Evolutionary conservation across 2,888 invertebrate genomes (phyloP).

Genomic region (Aleiodes alternator): DNA sequence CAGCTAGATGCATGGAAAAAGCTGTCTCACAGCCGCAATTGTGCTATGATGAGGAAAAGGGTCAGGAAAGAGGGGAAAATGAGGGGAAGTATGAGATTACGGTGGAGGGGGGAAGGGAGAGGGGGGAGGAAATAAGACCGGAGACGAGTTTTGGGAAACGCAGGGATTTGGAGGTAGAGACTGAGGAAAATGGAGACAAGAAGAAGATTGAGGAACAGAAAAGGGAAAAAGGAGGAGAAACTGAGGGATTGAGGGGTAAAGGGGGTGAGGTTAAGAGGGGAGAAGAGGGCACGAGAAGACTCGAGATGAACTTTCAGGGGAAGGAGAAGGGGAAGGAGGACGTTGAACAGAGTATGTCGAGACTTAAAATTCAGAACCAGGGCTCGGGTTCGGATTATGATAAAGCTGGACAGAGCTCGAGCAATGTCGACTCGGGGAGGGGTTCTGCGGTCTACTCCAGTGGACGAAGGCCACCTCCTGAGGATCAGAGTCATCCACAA

Average conservation of each 20-base stretch:
- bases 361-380: slow-evolving; percentile 70
- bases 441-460: slow-evolving; percentile 90
- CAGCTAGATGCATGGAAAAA: slow-evolving; percentile 68
- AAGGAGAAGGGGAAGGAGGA: slow-evolving; percentile 63
- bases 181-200: slow-evolving; percentile 41
- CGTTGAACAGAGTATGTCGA: slow-evolving; percentile 68
- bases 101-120: slow-evolving; percentile 65
- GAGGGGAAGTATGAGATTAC: slow-evolving; percentile 68
- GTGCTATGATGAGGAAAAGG: slow-evolving; percentile 77
- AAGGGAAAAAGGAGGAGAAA: slow-evolving; percentile 63
- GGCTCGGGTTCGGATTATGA: slow-evolving; percentile 81
- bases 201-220: slow-evolving; percentile 58
- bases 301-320: slow-evolving; percentile 50
- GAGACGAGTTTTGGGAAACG: slow-evolving; percentile 71
- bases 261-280: slow-evolving; percentile 61
- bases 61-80: slow-evolving; percentile 57
- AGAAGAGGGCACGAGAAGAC: slow-evolving; percentile 56
- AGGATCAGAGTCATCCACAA: slow-evolving; percentile 70
- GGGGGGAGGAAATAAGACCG: slow-evolving; percentile 66
- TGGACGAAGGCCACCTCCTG: slow-evolving; percentile 79
- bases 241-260: slow-evolving; percentile 56
- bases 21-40: slow-evolving; percentile 84
- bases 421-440: slow-evolving; percentile 87
- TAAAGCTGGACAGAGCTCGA: slow-evolving; percentile 84
- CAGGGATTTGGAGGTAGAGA: slow-evolving; percentile 59